Evolutionary conservation across 2,113 vertebrate species (phyloP).

Genomic region (Piliocolobus tephrosceles): DNA sequence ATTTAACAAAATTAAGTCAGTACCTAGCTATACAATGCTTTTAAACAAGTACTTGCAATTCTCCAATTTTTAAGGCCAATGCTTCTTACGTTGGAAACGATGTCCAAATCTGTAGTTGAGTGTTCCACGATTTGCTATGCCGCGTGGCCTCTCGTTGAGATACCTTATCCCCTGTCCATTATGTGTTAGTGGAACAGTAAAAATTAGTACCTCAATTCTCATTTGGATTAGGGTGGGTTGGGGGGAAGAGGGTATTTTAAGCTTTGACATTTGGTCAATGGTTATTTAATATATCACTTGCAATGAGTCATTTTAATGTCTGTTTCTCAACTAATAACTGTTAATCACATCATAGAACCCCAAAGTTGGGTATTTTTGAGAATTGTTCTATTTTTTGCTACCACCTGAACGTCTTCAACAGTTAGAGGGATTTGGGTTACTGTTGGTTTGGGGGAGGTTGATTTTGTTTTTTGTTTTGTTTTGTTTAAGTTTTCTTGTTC

Average conservation of each 20-base stretch:
- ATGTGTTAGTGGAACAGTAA: slow-evolving; percentile 78
- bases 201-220: slow-evolving; percentile 65
- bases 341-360: slow-evolving; percentile 77
- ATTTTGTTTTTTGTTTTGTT: slow-evolving; percentile 83
- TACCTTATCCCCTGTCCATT: slow-evolving; percentile 74
- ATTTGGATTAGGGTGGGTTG: background rate
- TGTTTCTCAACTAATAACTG: slow-evolving; percentile 81
- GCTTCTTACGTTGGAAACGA: slow-evolving; percentile 73
- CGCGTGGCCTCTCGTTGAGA: slow-evolving; percentile 80
- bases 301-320: slow-evolving; percentile 79
- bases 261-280: slow-evolving; percentile 78
- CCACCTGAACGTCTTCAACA: slow-evolving; percentile 70
- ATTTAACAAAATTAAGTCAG: slow-evolving; percentile 43
- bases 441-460: slow-evolving; percentile 66
- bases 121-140: slow-evolving; percentile 67
- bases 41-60: slow-evolving; percentile 71
- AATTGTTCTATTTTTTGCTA: slow-evolving; percentile 81
- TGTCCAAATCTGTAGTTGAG: slow-evolving; percentile 68
- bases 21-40: slow-evolving; percentile 29
- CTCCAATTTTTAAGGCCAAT: slow-evolving; percentile 59
- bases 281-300: slow-evolving; percentile 80
- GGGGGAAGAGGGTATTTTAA: slow-evolving; percentile 66
- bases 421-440: slow-evolving; percentile 68
- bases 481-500: slow-evolving; percentile 88
- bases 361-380: slow-evolving; percentile 80